Evolutionary conservation across 2,888 invertebrate genomes (phyloP).

Genomic region (Adelognathus sp.): DNA sequence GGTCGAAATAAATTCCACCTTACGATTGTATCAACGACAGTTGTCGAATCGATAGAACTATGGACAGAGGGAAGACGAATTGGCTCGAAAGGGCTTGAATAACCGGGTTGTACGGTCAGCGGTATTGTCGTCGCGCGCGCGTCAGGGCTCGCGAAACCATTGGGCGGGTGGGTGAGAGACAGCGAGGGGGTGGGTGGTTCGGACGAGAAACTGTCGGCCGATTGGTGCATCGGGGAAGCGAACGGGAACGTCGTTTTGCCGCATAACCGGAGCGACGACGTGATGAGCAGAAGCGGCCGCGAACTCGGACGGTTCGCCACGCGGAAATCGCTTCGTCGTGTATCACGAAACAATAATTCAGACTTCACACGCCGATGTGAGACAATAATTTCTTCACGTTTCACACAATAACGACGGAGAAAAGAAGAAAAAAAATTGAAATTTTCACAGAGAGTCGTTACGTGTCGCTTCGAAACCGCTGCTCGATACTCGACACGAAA

Average conservation of each 20-base stretch:
- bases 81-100: conserved; percentile 23
- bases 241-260: conserved; percentile 60
- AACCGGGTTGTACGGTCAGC: conserved; percentile 46
- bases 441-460: neutral
- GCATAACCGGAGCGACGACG: conserved; percentile 67
- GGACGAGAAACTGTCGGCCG: conserved; percentile 18
- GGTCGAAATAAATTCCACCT: conserved; percentile 9
- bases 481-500: conserved; percentile 25
- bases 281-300: conserved; percentile 67
- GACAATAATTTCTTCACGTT: neutral
- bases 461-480: neutral
- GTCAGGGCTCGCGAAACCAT: conserved; percentile 18
- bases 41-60: conserved; percentile 24
- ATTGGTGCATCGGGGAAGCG: conserved; percentile 33
- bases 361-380: neutral
- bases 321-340: conserved; percentile 28
- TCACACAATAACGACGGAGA: neutral
- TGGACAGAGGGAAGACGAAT: neutral
- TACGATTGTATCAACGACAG: neutral
- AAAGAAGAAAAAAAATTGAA: neutral
- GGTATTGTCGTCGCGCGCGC: conserved; percentile 53
- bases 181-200: conserved; percentile 14
- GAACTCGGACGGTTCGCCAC: conserved; percentile 65
- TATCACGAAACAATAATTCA: neutral
- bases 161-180: neutral